Evolutionary conservation across 2,113 vertebrate species (phyloP).

Genomic region (Hypomesus transpacificus): DNA sequence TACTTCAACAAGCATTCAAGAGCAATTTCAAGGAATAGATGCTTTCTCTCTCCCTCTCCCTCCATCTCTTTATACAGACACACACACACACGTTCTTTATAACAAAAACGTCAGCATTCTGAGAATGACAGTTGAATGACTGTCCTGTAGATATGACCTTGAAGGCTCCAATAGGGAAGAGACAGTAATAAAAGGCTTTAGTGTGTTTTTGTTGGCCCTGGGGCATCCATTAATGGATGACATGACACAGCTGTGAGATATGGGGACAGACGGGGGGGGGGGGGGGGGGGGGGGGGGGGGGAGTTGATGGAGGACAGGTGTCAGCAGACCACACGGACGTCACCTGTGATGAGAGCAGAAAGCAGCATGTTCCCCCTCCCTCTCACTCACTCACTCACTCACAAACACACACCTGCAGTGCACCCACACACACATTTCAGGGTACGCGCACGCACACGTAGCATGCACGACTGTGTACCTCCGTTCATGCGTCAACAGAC

Average conservation of each 20-base stretch:
- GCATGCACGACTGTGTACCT: background rate
- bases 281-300: constrained; percentile 8
- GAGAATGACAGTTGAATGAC: constrained; percentile 66
- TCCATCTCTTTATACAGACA: constrained; percentile 2
- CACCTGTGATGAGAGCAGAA: constrained; percentile 46
- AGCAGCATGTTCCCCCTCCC: background rate
- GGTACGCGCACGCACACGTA: constrained; percentile 18
- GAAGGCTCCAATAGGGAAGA: constrained; percentile 55
- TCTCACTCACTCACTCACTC: background rate
- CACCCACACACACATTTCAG: background rate
- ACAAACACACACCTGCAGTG: background rate
- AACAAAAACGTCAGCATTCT: constrained; percentile 6
- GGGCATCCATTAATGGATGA: constrained; percentile 71
- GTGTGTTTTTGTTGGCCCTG: constrained; percentile 69
- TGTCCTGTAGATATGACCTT: constrained; percentile 66
- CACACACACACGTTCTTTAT: constrained; percentile 14
- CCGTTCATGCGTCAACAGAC: background rate
- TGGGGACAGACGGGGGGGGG: constrained; percentile 19
- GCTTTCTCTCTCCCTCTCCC: too few relatives aligned
- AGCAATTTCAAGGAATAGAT: too few relatives aligned
- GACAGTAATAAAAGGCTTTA: constrained; percentile 67
- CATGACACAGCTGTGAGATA: constrained; percentile 64
- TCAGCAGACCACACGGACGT: constrained; percentile 51
- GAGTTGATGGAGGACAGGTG: constrained; percentile 63
- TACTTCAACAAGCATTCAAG: too few relatives aligned